These are phyloP conservation scores for Otocyon megalotis DNA, from an alignment of 2,113 vertebrate species.

Conservation along the genomic window DNA sequence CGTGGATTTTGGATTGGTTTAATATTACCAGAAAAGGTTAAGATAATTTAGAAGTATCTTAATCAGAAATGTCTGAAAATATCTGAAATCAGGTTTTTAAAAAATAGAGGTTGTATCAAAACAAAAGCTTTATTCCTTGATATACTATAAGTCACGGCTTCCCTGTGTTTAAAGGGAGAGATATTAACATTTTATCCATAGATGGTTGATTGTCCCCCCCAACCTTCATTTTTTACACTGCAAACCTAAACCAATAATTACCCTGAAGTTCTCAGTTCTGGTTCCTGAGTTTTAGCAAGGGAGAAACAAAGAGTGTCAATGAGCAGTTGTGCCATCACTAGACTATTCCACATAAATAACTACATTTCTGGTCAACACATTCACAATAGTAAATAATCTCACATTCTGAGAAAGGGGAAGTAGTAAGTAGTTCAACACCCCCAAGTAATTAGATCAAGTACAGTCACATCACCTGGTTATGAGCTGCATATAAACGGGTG, in stretches of 20 bases:
- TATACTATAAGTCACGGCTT: neutral
- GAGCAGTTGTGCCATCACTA: neutral
- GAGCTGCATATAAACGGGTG: neutral
- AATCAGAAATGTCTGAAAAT: constrained; percentile 38
- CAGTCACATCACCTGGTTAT: neutral
- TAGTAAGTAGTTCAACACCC: neutral
- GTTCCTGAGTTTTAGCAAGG: neutral
- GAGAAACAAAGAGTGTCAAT: neutral
- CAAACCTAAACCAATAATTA: neutral
- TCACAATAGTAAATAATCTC: neutral
- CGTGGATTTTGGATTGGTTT: neutral
- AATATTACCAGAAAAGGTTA: neutral
- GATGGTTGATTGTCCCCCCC: neutral
- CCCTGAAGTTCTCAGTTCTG: neutral
- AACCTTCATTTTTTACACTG: neutral
- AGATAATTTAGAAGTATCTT: neutral
- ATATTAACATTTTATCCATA: neutral
- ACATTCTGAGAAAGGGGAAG: neutral
- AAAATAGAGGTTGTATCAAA: constrained; percentile 9
- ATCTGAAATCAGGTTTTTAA: constrained; percentile 39
- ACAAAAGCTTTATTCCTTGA: neutral
- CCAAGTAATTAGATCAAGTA: neutral
- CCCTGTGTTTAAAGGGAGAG: neutral
- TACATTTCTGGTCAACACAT: neutral
- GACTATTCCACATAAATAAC: neutral